Evolutionary conservation across 37 sponge, comb jelly and placozoan genomes (phyloP).

Genomic region (Spongilla lacustris): DNA sequence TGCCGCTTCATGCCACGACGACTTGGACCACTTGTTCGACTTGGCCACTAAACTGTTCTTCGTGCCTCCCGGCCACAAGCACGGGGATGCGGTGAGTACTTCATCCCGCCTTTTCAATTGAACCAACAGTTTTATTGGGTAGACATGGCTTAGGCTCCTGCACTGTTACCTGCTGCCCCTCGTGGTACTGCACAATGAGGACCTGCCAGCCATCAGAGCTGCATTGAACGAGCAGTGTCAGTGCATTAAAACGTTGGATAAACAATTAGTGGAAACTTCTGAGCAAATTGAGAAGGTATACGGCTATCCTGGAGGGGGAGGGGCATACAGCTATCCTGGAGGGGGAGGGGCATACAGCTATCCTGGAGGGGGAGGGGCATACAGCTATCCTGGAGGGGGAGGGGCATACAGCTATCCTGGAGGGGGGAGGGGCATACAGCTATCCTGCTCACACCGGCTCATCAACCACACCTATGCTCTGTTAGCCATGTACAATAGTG

Average conservation of each 20-base stretch:
- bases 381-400: neutral
- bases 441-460: slow-evolving; percentile 91
- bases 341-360: neutral
- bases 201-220: neutral
- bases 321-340: neutral
- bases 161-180: slow-evolving; percentile 12
- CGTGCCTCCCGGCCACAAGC: neutral
- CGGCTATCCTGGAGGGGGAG: neutral
- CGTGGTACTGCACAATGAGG: neutral
- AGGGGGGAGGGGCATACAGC: too few relatives aligned
- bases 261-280: neutral
- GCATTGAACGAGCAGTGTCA: neutral
- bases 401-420: neutral
- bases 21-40: slow-evolving; percentile 31
- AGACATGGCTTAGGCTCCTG: neutral
- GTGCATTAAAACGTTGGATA: neutral
- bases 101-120: too few relatives aligned
- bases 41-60: neutral
- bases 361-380: neutral
- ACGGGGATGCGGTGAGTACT: neutral
- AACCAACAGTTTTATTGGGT: too few relatives aligned
- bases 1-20: neutral
- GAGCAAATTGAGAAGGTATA: neutral
- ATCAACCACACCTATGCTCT: slow-evolving; percentile 97
- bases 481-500: slow-evolving; percentile 78